Evolutionary conservation across 2,888 invertebrate species (phyloP).

Genomic region (Conops quadrifasciatus): DNA sequence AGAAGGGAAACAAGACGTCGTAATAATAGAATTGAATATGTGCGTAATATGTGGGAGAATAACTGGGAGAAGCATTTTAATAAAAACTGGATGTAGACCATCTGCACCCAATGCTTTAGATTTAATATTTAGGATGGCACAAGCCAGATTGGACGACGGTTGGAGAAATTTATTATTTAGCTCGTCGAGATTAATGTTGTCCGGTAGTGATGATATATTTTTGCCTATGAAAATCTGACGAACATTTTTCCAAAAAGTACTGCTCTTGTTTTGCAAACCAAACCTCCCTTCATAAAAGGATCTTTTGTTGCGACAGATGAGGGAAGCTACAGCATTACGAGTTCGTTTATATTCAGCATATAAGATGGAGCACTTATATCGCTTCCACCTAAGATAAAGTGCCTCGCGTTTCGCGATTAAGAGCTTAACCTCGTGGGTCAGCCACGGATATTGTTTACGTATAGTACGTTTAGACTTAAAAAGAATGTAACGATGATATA

Average conservation of each 20-base stretch:
- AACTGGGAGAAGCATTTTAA: too few species aligned
- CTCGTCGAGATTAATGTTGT: conserved; percentile 1
- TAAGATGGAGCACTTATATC: background rate
- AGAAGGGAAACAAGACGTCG: too few species aligned
- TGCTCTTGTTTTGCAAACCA: background rate
- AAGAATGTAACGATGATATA: too few species aligned
- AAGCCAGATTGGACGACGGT: background rate
- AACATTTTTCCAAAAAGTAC: background rate
- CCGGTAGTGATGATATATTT: background rate
- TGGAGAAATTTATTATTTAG: background rate
- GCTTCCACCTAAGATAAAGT: background rate
- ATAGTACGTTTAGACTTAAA: too few species aligned
- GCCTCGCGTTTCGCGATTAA: conserved; percentile 3
- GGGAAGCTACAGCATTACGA: too few species aligned
- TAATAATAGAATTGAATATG: too few species aligned
- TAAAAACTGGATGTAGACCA: too few species aligned
- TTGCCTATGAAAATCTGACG: background rate
- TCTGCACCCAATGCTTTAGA: background rate
- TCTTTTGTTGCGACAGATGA: conserved; percentile 10
- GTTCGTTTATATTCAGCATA: too few species aligned
- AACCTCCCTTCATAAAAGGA: background rate
- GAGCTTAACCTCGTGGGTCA: background rate
- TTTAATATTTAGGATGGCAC: background rate
- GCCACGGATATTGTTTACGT: too few species aligned
- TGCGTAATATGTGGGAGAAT: too few species aligned